Percentiles rank a stretch among this genome's conserved stretches.
Evolutionary conservation across 2,113 vertebrate genomes (phyloP).

Genomic region (Gallinago paraguaiae): DNA sequence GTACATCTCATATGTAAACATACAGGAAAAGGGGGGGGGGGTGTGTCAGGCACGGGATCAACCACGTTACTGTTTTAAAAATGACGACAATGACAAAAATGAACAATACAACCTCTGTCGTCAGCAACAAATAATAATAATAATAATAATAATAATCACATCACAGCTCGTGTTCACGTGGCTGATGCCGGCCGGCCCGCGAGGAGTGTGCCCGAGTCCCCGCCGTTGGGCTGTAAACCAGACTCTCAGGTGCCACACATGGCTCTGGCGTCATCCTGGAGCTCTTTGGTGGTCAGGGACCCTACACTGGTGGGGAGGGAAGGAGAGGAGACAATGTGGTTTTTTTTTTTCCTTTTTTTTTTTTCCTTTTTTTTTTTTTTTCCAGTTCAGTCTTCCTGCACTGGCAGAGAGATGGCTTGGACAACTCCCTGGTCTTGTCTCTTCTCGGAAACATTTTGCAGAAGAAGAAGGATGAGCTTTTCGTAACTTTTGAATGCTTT

Average conservation of each 20-base stretch:
- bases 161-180: conserved; percentile 46
- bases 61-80: conserved; percentile 25
- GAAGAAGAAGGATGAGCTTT: neutral
- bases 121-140: neutral
- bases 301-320: neutral
- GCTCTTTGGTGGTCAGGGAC: conserved; percentile 1
- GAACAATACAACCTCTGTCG: conserved; percentile 14
- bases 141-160: neutral
- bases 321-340: neutral
- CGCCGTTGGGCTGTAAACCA: neutral
- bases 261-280: neutral
- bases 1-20: conserved; percentile 56
- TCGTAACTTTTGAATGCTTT: neutral
- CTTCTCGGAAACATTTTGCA: neutral
- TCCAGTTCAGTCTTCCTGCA: neutral
- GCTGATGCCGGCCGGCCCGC: neutral
- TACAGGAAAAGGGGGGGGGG: neutral
- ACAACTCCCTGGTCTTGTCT: neutral
- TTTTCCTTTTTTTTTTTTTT: neutral
- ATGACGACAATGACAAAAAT: neutral
- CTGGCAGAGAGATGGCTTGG: neutral
- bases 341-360: neutral
- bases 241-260: neutral
- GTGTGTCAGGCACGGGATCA: neutral
- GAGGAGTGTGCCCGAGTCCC: neutral